These are phyloP conservation scores for Novumbra hubbsi DNA, from an alignment of 2,797 vertebrate genomes.

Conservation along the genomic window DNA sequence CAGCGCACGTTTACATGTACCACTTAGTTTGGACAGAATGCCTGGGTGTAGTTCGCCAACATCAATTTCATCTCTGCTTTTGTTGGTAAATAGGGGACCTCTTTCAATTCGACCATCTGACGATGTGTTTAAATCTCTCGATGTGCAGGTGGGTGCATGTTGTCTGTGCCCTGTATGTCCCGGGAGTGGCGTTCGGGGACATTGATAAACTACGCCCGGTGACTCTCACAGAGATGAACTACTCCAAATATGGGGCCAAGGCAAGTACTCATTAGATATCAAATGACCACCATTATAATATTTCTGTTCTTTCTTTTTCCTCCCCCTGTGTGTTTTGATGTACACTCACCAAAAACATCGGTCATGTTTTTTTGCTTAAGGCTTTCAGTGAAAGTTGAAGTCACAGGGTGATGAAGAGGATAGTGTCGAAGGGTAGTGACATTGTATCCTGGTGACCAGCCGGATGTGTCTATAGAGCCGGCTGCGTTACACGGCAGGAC, in stretches of 20 bases:
- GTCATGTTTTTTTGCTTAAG: too few relatives aligned
- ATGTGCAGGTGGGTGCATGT: constrained; percentile 93
- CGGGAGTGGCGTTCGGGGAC: constrained; percentile 98
- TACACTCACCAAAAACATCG: too few relatives aligned
- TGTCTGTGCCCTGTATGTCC: constrained; percentile 97
- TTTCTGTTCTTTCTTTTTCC: too few relatives aligned
- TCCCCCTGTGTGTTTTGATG: too few relatives aligned
- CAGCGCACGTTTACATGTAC: background rate
- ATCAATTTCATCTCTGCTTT: background rate
- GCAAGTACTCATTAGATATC: constrained; percentile 63
- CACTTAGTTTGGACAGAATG: background rate
- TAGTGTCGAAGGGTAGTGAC: too few relatives aligned
- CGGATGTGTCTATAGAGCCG: too few relatives aligned
- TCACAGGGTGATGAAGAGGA: too few relatives aligned
- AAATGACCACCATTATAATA: too few relatives aligned
- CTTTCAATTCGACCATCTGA: background rate
- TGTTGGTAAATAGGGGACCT: background rate
- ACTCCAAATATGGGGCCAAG: constrained; percentile 98
- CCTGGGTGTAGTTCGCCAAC: background rate
- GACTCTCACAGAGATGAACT: constrained; percentile 99
- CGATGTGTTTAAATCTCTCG: background rate
- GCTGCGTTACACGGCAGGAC: too few relatives aligned
- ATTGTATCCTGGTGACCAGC: too few relatives aligned
- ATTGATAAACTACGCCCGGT: constrained; percentile 97
- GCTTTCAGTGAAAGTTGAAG: too few relatives aligned